phyloP scores from a whole-genome alignment of 2,113 vertebrate species.

The Cavia aperea region DNA sequence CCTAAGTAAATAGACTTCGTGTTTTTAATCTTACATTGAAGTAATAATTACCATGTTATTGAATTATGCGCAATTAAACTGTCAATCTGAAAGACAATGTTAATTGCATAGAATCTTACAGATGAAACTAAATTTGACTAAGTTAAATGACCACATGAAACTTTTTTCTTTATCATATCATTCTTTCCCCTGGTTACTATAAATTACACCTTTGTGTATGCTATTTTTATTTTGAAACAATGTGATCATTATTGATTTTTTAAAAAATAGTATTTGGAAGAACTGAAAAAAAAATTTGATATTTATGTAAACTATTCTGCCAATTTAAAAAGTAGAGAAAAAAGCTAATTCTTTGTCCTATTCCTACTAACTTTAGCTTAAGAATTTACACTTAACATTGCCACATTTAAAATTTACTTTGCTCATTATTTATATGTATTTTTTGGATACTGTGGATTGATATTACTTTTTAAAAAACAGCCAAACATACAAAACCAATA shows the following conservation, averaged over 20 bases:
- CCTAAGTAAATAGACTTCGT: slow-evolving; percentile 36
- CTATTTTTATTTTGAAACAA: slow-evolving; percentile 8
- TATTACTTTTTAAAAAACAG: slow-evolving; percentile 22
- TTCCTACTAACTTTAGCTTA: neutral
- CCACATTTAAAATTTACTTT: neutral
- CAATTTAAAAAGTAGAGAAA: neutral
- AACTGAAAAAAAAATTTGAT: neutral
- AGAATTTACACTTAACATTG: neutral
- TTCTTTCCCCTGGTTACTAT: neutral
- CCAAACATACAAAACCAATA: neutral
- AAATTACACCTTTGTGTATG: neutral
- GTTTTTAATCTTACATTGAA: slow-evolving; percentile 47
- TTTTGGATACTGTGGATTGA: neutral
- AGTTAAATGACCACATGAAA: slow-evolving; percentile 58
- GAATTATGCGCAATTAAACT: slow-evolving; percentile 42
- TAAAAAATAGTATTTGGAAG: neutral
- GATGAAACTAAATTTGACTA: slow-evolving; percentile 59
- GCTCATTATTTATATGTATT: neutral
- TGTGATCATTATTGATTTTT: neutral
- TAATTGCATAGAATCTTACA: neutral
- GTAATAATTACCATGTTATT: neutral
- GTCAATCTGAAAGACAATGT: slow-evolving; percentile 56
- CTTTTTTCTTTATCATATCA: neutral
- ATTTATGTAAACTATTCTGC: neutral
- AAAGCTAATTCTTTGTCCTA: neutral